Evolutionary conservation across 2,797 vertebrate species (phyloP).

Genomic region (Neosilurus mollespiculum): DNA sequence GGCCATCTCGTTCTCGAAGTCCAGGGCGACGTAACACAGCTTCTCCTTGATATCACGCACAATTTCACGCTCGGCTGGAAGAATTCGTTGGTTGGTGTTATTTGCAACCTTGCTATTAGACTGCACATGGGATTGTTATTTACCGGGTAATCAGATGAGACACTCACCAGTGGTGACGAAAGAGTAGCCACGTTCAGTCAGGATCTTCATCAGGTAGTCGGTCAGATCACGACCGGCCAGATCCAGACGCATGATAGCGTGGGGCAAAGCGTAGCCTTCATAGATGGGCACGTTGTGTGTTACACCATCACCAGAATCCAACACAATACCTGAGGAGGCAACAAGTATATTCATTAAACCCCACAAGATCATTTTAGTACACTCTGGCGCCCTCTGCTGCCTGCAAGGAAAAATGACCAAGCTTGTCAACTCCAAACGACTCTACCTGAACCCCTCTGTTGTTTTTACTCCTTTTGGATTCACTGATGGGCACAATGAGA

Average conservation of each 20-base stretch:
- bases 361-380: background rate
- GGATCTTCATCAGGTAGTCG: slow-evolving; percentile 98
- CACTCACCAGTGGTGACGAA: slow-evolving; percentile 91
- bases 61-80: slow-evolving; percentile 79
- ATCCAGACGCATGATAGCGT: slow-evolving; percentile 95
- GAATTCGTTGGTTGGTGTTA: background rate
- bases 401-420: background rate
- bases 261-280: slow-evolving; percentile 79
- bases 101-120: background rate
- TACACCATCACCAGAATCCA: slow-evolving; percentile 92
- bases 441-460: background rate
- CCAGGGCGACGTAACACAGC: slow-evolving; percentile 81
- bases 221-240: slow-evolving; percentile 92
- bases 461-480: background rate
- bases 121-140: background rate
- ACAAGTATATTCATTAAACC: background rate
- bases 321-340: slow-evolving; percentile 82
- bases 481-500: background rate
- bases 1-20: slow-evolving; percentile 84
- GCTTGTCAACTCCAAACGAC: background rate
- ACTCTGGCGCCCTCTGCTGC: background rate
- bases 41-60: slow-evolving; percentile 85
- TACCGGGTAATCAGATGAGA: background rate
- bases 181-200: slow-evolving; percentile 94
- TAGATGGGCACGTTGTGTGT: slow-evolving; percentile 87